Percentiles rank a stretch among this genome's conserved stretches.
Evolutionary conservation across 2,113 vertebrate species (phyloP).

Genomic region (Spea multiplicata): DNA sequence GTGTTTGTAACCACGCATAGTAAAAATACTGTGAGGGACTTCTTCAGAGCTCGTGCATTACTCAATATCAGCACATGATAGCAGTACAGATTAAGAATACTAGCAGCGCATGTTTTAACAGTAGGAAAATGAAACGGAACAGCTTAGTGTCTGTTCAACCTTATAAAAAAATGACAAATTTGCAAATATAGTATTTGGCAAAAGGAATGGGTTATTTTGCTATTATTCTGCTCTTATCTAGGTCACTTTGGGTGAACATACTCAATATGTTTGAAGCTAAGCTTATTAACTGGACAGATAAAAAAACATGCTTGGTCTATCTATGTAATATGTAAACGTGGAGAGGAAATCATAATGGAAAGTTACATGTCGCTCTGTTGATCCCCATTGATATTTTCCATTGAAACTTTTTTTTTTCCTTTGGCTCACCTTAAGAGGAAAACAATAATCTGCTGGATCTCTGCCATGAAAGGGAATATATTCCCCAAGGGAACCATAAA

Average conservation of each 20-base stretch:
- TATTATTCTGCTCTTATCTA: background rate
- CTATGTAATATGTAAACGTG: constrained; percentile 6
- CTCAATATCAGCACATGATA: background rate
- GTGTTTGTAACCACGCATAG: no score
- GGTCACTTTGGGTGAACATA: background rate
- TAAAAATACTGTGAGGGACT: no score
- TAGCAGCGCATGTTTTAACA: background rate
- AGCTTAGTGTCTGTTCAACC: no score
- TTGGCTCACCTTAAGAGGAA: constrained; percentile 33
- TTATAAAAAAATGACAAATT: background rate
- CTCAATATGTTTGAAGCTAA: background rate
- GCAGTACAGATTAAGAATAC: background rate
- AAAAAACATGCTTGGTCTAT: background rate
- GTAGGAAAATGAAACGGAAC: background rate
- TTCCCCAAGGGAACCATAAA: constrained; percentile 34
- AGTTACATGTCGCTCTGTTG: constrained; percentile 12
- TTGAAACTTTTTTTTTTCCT: constrained; percentile 19
- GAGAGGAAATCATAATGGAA: constrained; percentile 33
- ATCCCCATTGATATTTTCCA: constrained; percentile 39
- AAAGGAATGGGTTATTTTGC: background rate
- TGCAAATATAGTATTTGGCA: background rate
- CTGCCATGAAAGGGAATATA: constrained; percentile 35
- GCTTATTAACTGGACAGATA: background rate
- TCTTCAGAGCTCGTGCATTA: background rate
- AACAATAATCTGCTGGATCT: constrained; percentile 35